phyloP scores from a whole-genome alignment of 2,113 vertebrate genomes.

The Tragelaphus strepsiceros region DNA sequence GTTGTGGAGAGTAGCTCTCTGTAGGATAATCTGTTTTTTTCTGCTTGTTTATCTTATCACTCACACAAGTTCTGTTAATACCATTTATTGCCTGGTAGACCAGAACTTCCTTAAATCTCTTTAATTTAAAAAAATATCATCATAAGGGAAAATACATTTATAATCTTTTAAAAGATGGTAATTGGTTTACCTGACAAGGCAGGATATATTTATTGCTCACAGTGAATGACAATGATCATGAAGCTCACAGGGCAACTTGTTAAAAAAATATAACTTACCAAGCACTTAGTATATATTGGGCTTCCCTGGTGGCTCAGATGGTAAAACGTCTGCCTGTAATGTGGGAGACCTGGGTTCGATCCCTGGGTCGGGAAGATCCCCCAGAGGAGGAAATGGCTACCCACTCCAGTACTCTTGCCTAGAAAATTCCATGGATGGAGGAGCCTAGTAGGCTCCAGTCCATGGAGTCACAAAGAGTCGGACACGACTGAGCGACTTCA shows the following conservation, averaged over 20 bases:
- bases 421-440: background rate
- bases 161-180: background rate
- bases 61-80: background rate
- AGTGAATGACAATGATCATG: background rate
- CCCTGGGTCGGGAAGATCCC: background rate
- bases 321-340: fast-evolving
- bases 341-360: background rate
- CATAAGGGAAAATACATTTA: background rate
- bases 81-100: background rate
- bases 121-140: background rate
- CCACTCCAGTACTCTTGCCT: background rate
- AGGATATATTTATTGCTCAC: background rate
- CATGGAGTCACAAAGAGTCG: fast-evolving
- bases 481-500: fast-evolving
- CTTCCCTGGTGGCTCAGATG: background rate
- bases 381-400: background rate
- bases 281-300: background rate
- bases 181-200: background rate
- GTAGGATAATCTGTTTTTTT: background rate
- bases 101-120: background rate
- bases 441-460: background rate
- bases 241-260: background rate
- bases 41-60: background rate
- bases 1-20: background rate
- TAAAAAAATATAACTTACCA: background rate